Evolutionary conservation across 2,113 vertebrate species (phyloP), one percentile per base, ranked within the genome.

Genomic region (Microcebus lehilahytsara): DNA sequence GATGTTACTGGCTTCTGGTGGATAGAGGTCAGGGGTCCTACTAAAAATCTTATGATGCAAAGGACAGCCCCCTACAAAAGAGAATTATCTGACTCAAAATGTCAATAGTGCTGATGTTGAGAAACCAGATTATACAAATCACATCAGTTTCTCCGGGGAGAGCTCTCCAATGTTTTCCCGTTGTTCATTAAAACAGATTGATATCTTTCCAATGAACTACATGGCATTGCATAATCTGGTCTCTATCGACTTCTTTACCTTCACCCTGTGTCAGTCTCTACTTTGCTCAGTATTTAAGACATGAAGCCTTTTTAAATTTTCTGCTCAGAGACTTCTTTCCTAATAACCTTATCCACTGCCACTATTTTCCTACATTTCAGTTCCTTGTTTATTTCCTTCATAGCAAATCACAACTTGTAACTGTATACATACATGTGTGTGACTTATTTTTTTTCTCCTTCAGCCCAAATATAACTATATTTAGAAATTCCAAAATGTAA

Each of bases 201-300:
- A n/a, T 49, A 58, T 30, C 13, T 60, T 56, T 67, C 16, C 20
- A 69, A 23, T 7, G 53, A 7, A 40, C 22, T 19, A 7, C 0
- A n/a, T 64, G 46, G 16, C 27, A 16, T 1, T 22, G 0, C 5
- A 6, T 17, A 2, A 30, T 16, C 71, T 32, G 1, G 11, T 88
- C 1, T 75, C 17, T 46, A 0, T 4, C 0, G 1, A 10, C 1
- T 1, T 34, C 27, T 42, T 3, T 4, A 23, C 40, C 56, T 60
- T n/a, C 17, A 46, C 83, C 2, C 27, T 37, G 5, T 67, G 75
- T 71, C 49, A 58, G 4, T 80, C 22, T 62, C 40, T 77, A 60
- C 30, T 81, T 81, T 10, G 8, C 7, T 83, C 12, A 27, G 5
- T 20, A 12, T 79, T 90, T 85, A 17, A 64, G 74, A 80, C 42